Base-by-base conservation (phyloP, 2,797 vertebrate species). In the Falco cherrug region DNA sequence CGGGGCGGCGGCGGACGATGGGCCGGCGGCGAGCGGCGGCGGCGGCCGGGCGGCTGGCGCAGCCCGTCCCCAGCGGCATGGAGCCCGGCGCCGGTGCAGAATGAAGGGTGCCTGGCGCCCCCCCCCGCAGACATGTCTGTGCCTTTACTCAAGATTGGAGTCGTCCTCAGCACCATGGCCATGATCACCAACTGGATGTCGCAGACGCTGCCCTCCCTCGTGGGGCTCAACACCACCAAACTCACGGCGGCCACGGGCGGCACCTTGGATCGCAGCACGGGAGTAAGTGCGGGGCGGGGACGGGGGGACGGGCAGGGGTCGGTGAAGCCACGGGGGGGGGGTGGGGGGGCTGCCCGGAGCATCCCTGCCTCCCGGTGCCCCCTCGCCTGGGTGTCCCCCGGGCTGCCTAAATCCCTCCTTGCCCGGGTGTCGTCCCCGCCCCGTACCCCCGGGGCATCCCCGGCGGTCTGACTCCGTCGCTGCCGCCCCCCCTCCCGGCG, bases 151-250 rank as follows among this genome's bases (percentile, higher is more conserved):
- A 99, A 99, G 98, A 99, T 99, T 97, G 99, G 99, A 95, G 99
- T 99, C 97, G 99, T 99, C 98, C 99, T 99, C 95, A 99, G 99
- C 98, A 99, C 99, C 98, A 99, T 99, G 99, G 99, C 99, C 94
- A 99, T 99, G 99, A 99, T 99, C 96, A 99, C 99, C 98, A 99
- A 99, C 98, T 99, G 99, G 99, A 99, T 99, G 99, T 99, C 35
- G 97, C 99, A 99, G 98, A 99, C 99, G 84, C 98, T 99, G 98
- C 99, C 99, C 87, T 99, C 99, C 53, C 98, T 99, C 96, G 99
- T 99, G 97, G 99, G 99, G 97, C 99, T 99, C 96, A 99, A 99
- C 96, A 99, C 98, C 89, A 99, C 99, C 97, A 98, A 98, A 98
- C 98, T 99, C 87, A 99, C 99, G 91, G 99, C 99, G 84, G 99